A percentile compares a stretch with the other conserved stretches of the same genome.
phyloP scores from a whole-genome alignment of 2,113 vertebrate genomes.

The Antennarius striatus region DNA sequence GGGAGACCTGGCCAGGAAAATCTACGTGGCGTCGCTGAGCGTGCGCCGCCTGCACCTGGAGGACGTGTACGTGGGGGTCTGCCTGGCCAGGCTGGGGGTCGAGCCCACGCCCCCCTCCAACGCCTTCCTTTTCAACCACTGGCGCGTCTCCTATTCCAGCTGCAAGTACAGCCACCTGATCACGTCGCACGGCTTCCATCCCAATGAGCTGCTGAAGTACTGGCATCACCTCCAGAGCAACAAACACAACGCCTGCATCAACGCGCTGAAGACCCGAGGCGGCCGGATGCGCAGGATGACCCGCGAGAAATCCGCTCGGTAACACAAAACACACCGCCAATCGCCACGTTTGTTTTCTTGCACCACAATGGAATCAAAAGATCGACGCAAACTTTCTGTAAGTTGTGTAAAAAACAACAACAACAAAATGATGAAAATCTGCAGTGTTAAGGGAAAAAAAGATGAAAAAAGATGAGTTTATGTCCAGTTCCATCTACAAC shows the following conservation, averaged over 20 bases:
- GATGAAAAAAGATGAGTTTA: too few relatives aligned
- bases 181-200: constrained; percentile 96
- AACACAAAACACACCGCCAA: too few relatives aligned
- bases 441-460: too few relatives aligned
- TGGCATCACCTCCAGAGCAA: constrained; percentile 96
- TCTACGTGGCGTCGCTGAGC: constrained; percentile 87
- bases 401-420: too few relatives aligned
- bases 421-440: too few relatives aligned
- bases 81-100: constrained; percentile 89
- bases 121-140: constrained; percentile 96
- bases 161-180: constrained; percentile 98
- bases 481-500: too few relatives aligned
- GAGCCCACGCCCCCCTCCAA: constrained; percentile 91
- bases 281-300: constrained; percentile 52
- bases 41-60: constrained; percentile 90
- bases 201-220: constrained; percentile 92
- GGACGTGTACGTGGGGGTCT: constrained; percentile 95
- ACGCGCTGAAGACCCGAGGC: constrained; percentile 83
- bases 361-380: too few relatives aligned
- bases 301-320: too few relatives aligned
- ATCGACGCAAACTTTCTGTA: too few relatives aligned
- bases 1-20: constrained; percentile 89
- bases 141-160: constrained; percentile 95
- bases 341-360: too few relatives aligned
- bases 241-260: constrained; percentile 91